Percentiles rank a stretch among this genome's conserved stretches.
These are phyloP conservation scores for Hydropotes inermis DNA, from an alignment of 2,113 vertebrate genomes.

Conservation along the genomic window DNA sequence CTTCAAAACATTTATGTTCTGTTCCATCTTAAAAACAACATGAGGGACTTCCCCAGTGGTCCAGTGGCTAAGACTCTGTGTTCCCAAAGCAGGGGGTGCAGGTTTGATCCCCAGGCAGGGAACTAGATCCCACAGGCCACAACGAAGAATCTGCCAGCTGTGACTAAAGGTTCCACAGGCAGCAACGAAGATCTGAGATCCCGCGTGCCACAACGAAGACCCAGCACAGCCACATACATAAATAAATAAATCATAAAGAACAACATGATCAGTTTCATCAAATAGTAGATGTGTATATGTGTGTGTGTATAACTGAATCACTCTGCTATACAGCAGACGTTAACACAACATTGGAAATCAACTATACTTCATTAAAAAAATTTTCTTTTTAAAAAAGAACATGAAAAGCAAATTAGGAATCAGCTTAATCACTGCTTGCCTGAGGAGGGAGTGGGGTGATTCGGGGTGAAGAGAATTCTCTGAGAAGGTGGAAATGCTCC, in stretches of 20 bases:
- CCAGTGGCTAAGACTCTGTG: neutral
- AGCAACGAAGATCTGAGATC: neutral
- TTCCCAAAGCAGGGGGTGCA: neutral
- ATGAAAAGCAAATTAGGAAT: neutral
- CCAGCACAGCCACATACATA: neutral
- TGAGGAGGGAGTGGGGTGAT: neutral
- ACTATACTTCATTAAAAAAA: neutral
- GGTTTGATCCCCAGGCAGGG: neutral
- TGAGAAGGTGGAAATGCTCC: neutral
- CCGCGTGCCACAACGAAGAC: accelerated
- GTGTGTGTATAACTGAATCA: neutral
- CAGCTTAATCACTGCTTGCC: neutral
- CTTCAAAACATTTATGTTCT: neutral
- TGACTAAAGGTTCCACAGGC: accelerated
- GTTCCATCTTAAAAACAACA: neutral
- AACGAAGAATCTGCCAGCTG: neutral
- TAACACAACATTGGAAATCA: neutral
- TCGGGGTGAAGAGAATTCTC: neutral
- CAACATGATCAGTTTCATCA: neutral
- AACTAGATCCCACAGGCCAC: neutral
- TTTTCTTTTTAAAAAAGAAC: neutral
- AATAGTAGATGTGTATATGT: neutral
- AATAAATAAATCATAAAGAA: neutral
- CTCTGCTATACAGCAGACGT: neutral
- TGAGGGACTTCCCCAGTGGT: neutral